Conservation (phyloP, 1,140 invertebrate genomes). For the Drosophila baimaii region DNA sequence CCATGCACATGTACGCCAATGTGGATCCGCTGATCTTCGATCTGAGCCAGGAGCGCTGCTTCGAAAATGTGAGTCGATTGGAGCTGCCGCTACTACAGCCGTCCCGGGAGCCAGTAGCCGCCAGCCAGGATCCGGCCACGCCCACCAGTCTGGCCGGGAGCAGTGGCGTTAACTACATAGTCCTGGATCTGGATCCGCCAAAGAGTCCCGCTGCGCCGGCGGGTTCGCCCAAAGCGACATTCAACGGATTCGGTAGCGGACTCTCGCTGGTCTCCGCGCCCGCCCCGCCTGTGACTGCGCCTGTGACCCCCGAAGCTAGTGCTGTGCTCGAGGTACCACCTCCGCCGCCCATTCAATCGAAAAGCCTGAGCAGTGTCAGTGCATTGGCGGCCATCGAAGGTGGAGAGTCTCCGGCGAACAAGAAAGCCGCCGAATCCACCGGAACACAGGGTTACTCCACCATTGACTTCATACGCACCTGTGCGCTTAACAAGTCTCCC, state of each 20-base stretch:
- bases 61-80: conserved; percentile 72
- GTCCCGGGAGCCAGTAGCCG: conserved; percentile 34
- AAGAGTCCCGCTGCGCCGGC: conserved; percentile 60
- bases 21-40: conserved; percentile 66
- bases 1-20: conserved; percentile 74
- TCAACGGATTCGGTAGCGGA: conserved; percentile 70
- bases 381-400: conserved; percentile 35
- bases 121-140: conserved; percentile 40
- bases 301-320: conserved; percentile 51
- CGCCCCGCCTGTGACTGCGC: conserved; percentile 27
- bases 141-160: conserved; percentile 40
- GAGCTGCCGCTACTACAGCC: conserved; percentile 59
- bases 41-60: conserved; percentile 62
- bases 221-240: conserved; percentile 62
- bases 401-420: conserved; percentile 2
- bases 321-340: conserved; percentile 19
- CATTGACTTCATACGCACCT: conserved; percentile 97
- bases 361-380: conserved; percentile 45
- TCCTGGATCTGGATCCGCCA: conserved; percentile 78
- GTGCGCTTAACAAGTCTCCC: conserved; percentile 90
- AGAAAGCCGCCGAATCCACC: conserved; percentile 6
- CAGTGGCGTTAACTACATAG: conserved; percentile 76
- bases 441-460: conserved; percentile 90
- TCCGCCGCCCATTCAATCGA: conserved; percentile 23
- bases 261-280: conserved; percentile 70